phyloP scores from a whole-genome alignment of 2,113 vertebrate species.

The Tor tambroides region DNA sequence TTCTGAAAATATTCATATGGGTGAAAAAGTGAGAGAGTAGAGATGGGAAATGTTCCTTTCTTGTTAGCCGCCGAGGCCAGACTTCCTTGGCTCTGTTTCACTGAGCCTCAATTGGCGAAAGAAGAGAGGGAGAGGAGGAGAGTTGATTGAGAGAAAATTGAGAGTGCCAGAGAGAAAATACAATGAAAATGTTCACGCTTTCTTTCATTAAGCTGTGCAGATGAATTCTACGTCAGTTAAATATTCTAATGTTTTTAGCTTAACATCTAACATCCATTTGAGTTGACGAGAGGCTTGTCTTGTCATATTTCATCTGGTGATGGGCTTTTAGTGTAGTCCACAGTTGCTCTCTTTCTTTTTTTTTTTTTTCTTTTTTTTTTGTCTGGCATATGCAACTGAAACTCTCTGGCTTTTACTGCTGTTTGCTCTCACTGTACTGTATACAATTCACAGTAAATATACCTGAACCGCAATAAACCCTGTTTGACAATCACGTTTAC shows the following conservation, averaged over 20 bases:
- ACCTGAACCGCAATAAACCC: slow-evolving; percentile 14
- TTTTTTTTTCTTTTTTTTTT: background rate
- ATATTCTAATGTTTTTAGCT: slow-evolving; percentile 17
- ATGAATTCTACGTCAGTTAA: background rate
- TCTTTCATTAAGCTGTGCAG: background rate
- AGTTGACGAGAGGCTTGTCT: background rate
- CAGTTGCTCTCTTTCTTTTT: background rate
- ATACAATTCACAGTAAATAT: slow-evolving; percentile 3
- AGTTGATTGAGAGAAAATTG: background rate
- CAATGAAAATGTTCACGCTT: background rate
- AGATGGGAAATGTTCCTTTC: slow-evolving; percentile 23
- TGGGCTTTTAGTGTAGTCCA: slow-evolving; percentile 23
- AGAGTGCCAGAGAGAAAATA: background rate
- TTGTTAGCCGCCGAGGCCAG: slow-evolving; percentile 36
- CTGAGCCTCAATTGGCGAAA: background rate
- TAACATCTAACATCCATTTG: background rate
- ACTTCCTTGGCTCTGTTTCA: slow-evolving; percentile 32
- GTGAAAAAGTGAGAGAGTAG: slow-evolving; percentile 21
- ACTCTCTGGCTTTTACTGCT: background rate
- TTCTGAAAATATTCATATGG: slow-evolving; percentile 47
- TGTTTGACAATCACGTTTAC: slow-evolving; percentile 18
- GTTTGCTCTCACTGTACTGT: background rate
- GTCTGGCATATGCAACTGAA: background rate
- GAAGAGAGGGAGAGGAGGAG: background rate
- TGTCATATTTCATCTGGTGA: slow-evolving; percentile 18